A percentile compares a stretch with the other conserved stretches of the same genome.
Conservation (phyloP, 2,113 vertebrate species). For the Tragulus kanchil region DNA sequence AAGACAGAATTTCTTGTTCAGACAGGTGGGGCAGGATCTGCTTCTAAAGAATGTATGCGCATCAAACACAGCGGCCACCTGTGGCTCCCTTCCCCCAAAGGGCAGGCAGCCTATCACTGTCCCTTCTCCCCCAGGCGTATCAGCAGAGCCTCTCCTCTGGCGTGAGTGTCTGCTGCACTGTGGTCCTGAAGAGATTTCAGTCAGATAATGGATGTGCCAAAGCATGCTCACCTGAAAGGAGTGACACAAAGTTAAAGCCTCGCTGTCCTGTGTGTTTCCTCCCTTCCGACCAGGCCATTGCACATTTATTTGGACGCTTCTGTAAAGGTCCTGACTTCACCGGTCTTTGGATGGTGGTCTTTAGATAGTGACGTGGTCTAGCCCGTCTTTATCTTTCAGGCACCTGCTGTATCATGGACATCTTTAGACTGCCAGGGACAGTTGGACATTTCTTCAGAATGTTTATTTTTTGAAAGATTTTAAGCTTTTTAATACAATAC, state of each 20-base stretch:
- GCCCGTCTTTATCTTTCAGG: too few species aligned
- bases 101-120: fast-evolving
- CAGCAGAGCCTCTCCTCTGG: fast-evolving
- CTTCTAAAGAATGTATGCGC: neutral
- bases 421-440: neutral
- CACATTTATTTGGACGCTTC: fast-evolving
- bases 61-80: fast-evolving
- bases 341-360: too few species aligned
- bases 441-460: neutral
- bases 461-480: neutral
- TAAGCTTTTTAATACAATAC: neutral
- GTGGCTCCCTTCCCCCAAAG: fast-evolving
- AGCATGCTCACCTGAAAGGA: fast-evolving
- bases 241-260: fast-evolving
- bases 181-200: fast-evolving
- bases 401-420: fast-evolving
- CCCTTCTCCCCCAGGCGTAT: neutral
- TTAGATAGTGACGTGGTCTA: fast-evolving
- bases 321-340: fast-evolving
- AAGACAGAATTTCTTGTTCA: neutral
- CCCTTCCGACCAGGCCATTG: fast-evolving
- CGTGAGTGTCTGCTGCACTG: fast-evolving
- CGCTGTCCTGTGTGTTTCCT: too few species aligned
- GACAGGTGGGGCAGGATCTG: neutral
- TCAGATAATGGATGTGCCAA: fast-evolving